Evolutionary conservation across 2,888 invertebrate genomes (phyloP), one percentile per base, ranked within the genome.

Genomic region (Polydrusus tereticollis): DNA sequence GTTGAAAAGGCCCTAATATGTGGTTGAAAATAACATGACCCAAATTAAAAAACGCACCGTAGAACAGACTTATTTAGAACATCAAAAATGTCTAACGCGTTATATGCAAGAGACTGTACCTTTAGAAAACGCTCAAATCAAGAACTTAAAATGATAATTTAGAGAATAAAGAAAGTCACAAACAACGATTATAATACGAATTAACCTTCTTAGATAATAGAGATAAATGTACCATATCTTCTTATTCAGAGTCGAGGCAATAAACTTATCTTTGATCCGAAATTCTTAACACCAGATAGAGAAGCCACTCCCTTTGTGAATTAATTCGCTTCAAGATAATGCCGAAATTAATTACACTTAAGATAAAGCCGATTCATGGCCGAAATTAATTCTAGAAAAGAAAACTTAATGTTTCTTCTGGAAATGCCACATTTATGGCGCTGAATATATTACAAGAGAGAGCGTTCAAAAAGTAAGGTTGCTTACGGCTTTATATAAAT

Each of bases 311-410:
- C 16, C 29, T 55, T 16, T 55, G 52, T 55, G 16, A 55, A 55
- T 55, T 55, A 29, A 55, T 55, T 55, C 29, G 29, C 29, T 29
- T 55, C 16, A 29, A 55, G 52, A 55, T 55, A 55, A 55, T 29
- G 16, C 1, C 29, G 23, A 58, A 66, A 66, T 66, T 66, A 57
- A 57, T 55, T 57, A 45, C 45, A 57, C 20, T 45, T 18, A 20
- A 66, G 55, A 66, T 55, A 66, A 43, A 18, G 41, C 20, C 26
- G 29, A 66, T 26, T 58, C 43, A 57, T 45, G 65, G 12, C 43
- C 23, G 36, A 41, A 65, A 26, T 65, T 57, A 52, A 14, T 26
- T 26, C 26, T 14, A 52, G 26, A 52, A 52, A 14, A n/a, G 8
- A 23, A 16, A 16, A 16, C 16, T 41, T 41, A 16, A 41, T 41